Percentiles rank a stretch among this genome's conserved stretches.
These are phyloP conservation scores for Halichondria panicea DNA, from an alignment of 37 sponge, comb jelly and placozoan species.

Conservation along the genomic window DNA sequence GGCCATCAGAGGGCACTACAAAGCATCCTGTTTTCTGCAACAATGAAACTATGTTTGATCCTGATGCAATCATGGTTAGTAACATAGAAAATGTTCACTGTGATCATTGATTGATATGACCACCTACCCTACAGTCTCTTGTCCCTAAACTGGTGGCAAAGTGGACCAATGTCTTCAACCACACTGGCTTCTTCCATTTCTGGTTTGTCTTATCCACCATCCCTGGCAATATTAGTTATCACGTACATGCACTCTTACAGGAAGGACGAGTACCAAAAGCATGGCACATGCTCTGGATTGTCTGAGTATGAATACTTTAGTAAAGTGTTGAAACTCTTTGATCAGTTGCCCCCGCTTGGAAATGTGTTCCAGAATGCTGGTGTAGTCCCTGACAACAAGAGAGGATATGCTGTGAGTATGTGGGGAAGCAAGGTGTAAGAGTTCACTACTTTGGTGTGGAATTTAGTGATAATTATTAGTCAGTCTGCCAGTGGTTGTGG, in stretches of 20 bases:
- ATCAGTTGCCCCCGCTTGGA: conserved; percentile 21
- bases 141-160: conserved; percentile 12
- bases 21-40: conserved; percentile 42
- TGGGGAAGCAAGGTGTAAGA: no score
- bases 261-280: conserved; percentile 62
- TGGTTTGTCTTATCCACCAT: conserved; percentile 15
- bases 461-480: no score
- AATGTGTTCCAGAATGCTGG: conserved; percentile 9
- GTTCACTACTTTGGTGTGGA: no score
- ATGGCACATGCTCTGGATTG: conserved; percentile 49
- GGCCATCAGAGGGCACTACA: conserved; percentile 38
- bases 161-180: conserved; percentile 28
- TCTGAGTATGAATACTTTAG: conserved; percentile 43
- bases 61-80: conserved; percentile 11
- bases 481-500: no score
- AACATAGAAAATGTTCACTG: not conserved
- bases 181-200: conserved; percentile 22
- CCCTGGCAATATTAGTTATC: not conserved
- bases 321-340: conserved; percentile 25
- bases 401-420: conserved; percentile 11
- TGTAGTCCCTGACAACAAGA: conserved; percentile 5
- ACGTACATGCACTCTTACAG: conserved; percentile 2
- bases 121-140: conserved; percentile 7
- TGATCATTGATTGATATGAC: not conserved
- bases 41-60: conserved; percentile 13